Evolutionary conservation across 1,140 invertebrate species (phyloP), one percentile per base, ranked within the genome.

Genomic region (Andrena cerasifolii): DNA sequence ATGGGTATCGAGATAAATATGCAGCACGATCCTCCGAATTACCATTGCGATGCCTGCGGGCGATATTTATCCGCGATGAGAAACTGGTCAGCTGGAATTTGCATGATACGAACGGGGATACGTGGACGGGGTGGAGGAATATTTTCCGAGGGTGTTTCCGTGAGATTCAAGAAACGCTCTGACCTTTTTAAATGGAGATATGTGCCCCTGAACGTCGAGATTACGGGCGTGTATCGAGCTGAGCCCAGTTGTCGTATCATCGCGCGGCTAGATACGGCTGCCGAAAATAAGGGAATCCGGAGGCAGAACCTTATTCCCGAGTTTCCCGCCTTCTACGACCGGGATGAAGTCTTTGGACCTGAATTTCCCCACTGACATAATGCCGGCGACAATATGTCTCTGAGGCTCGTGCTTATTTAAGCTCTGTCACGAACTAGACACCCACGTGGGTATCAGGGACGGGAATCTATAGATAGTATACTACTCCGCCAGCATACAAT

Each of bases 131-230:
- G 3, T 56, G 12, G 14, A 18, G 21, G 3, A 16, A 49, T 14
- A 56, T 56, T 12, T 31, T 12, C 12, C 14, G 4, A 18, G 26
- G 24, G 26, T 18, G 10, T 28, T 16, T 4, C 53, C 12, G n/a
- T n/a, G 14, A 56, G 10, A 26, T 31, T 24, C 12, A 0, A 2
- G 26, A 16, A 31, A 24, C 12, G 26, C 26, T 26, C 53, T 26
- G 26, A 14, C 26, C 26, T 26, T 24, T 56, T 56, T 56, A 56
- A 56, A 56, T 56, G 53, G 53, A 56, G 18, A 56, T 56, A 24
- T 31, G 18, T 26, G 53, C 6, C 24, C 6, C 53, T 56, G 12
- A 28, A 56, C 31, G 31, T 24, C 26, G 6, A 3, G 53, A 16
- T 56, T 56, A 56, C 6, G 1, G 36, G 53, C 6, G 6, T 28